Evolutionary conservation across 2,888 invertebrate genomes (phyloP), one percentile per base, ranked within the genome.

Genomic region (Caenorhabditis angaria): DNA sequence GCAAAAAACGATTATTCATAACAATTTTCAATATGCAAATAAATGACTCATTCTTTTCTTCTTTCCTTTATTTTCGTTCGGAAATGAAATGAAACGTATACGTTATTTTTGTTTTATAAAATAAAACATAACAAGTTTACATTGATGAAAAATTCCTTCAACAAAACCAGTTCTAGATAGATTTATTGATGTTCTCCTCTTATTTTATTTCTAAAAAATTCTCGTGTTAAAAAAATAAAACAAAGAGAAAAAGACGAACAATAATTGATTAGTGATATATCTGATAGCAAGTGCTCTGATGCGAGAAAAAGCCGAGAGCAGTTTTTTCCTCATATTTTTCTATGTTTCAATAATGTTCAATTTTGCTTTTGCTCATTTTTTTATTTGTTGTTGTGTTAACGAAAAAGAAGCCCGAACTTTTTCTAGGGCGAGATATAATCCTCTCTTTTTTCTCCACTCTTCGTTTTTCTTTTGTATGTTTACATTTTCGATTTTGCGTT

Each of bases 221-320:
- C 18, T 41, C 18, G 5, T 41, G 8, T 41, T 5, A 10, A 10
- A 41, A 41, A 41, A 41, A n/a, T n/a, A n/a, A 41, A 41, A 41
- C 41, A 18, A 41, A 12, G 41, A 41, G 41, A 29, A 22, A 48
- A 47, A 57, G 66, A 51, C 65, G 55, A 61, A 67, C 62, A 63
- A 63, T 68, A 68, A 68, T 68, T 68, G 63, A 68, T 68, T 63
- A 59, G 68, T 32, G 28, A 58, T 58, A 47, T 35, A 55, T 67
- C 53, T 22, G 53, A 54, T 41, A 35, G 54, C 24, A 53, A 53
- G 54, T 47, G 62, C 55, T 55, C 55, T 28, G 32, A 41, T 24
- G 14, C 27, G 48, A 29, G 22, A 41, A 41, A 41, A 41, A 41
- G 14, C 41, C 41, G 18, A 41, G 14, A 18, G n/a, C n/a, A n/a